Base-by-base conservation (phyloP, 2,113 vertebrate species). In the Pogonocichla stellata region DNA sequence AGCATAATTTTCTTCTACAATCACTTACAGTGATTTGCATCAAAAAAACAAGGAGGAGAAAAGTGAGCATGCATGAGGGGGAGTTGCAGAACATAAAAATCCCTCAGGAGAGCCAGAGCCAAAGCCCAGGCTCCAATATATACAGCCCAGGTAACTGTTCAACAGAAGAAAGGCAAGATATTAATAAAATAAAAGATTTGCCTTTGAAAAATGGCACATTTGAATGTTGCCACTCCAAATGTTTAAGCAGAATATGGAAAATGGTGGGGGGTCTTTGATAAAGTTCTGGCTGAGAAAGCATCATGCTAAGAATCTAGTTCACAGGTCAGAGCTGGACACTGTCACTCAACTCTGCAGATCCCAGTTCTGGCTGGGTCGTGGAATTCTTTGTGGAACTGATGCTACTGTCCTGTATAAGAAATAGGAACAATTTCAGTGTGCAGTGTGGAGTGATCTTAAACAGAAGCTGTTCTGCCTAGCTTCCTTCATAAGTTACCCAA, bases 401-500 rank as follows among this genome's bases (percentile, higher is more conserved):
- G 29, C 45, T 50, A 7, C 23, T 85, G 16, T 48, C 72, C 33
- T 15, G 1, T 34, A 7, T 19, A 48, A 64, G 64, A 51, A 88
- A 54, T 0, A 3, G 34, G 20, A 87, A 43, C 13, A 28, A 58
- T 70, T 89, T 58, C 33, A 11, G 22, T 19, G 5, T 36, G 38
- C 14, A 17, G 5, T 4, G 5, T 28, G 22, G 22, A 72, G 24
- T 1, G 28, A 58, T 6, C 6, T 57, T 69, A 58, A 90, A 58
- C 0, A 0, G 18, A 48, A 29, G 14, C 18, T 2, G 1, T 42
- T 43, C n/a, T 56, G 53, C 18, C 10, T 72, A 19, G 8, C 10
- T 36, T 48, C 16, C 26, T 45, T 85, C 1, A 0, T 33, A 80
- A 77, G 38, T 56, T 61, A 72, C 60, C 42, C 42, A 54, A 82